Evolutionary conservation across 2,113 vertebrate genomes (phyloP).

Genomic region (Oxygymnocypris stewartii): DNA sequence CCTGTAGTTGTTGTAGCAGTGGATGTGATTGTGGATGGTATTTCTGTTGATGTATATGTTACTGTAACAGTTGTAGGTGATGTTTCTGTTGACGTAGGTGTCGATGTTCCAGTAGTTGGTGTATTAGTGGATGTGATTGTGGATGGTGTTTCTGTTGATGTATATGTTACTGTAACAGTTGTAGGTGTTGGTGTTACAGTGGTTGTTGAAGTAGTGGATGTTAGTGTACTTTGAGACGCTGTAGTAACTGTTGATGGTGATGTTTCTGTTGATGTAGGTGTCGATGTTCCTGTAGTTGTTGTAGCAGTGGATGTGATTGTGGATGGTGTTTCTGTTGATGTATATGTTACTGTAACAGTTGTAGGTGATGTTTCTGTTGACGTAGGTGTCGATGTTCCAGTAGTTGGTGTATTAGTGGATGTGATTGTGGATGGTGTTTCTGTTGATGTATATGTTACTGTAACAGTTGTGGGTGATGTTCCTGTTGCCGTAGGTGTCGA

Average conservation of each 20-base stretch:
- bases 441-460: background rate
- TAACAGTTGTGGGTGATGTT: background rate
- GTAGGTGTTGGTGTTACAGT: no score
- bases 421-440: background rate
- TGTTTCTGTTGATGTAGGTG: background rate
- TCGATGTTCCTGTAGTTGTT: background rate
- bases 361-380: background rate
- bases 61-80: background rate
- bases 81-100: background rate
- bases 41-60: background rate
- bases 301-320: no score
- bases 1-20: background rate
- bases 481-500: background rate
- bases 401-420: no score
- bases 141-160: background rate
- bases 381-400: background rate
- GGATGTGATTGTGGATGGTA: no score
- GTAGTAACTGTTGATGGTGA: no score
- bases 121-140: no score
- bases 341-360: background rate
- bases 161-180: no score
- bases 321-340: background rate
- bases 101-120: background rate
- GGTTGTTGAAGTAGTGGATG: background rate
- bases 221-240: no score